phyloP scores from a whole-genome alignment of 2,888 invertebrate genomes.

The Zeuzera pyrina region DNA sequence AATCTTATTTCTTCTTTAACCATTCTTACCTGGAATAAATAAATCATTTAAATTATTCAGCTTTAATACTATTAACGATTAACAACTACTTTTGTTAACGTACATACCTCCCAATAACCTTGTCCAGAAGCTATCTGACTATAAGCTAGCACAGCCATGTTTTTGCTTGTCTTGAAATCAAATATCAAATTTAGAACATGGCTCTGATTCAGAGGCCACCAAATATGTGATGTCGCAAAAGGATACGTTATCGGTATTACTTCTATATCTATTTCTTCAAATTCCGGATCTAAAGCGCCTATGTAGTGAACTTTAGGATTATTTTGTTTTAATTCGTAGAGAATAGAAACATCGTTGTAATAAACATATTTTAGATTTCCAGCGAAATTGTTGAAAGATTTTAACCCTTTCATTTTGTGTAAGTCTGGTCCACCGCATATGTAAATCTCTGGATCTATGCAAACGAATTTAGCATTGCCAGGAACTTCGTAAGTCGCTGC shows the following conservation, averaged over 20 bases:
- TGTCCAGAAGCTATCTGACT: conserved; percentile 83
- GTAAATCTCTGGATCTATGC: conserved; percentile 95
- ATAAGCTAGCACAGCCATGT: conserved; percentile 88
- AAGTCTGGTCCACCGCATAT: conserved; percentile 91
- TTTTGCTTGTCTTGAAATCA: conserved; percentile 89
- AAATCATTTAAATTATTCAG: background rate
- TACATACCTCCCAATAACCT: conserved; percentile 89
- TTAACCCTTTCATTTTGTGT: conserved; percentile 85
- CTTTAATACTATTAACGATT: no score
- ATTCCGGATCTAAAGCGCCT: conserved; percentile 85
- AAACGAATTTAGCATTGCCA: conserved; percentile 77
- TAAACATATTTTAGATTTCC: conserved; percentile 94
- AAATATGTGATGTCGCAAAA: conserved; percentile 90
- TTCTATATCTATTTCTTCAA: conserved; percentile 86
- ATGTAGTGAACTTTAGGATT: conserved; percentile 90
- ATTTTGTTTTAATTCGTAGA: conserved; percentile 88
- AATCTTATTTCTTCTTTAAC: conserved; percentile 90
- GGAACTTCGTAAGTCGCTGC: conserved; percentile 80
- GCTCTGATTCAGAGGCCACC: conserved; percentile 87
- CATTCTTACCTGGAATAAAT: conserved; percentile 76
- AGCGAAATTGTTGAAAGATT: conserved; percentile 88
- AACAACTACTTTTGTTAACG: no score
- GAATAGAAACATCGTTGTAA: conserved; percentile 92
- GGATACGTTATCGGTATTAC: conserved; percentile 94
- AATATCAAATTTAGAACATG: conserved; percentile 84